Conservation (phyloP, 2,113 vertebrate species). For the Lasiurus cinereus region DNA sequence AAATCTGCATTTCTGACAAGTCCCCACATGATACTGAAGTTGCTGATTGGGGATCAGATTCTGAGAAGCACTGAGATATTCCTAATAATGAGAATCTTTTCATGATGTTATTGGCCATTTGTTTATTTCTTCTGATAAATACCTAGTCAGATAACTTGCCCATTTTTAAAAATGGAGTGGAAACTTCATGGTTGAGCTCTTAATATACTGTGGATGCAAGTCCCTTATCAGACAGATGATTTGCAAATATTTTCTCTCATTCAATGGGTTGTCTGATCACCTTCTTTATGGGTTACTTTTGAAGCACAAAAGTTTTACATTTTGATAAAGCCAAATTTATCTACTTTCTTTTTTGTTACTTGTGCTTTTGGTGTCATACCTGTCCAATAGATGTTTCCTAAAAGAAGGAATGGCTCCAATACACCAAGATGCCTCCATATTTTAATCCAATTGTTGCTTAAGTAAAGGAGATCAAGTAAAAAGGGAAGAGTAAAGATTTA, state of each 20-base stretch:
- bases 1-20: slow-evolving; percentile 20
- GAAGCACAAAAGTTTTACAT: not conserved
- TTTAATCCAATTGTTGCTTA: not conserved
- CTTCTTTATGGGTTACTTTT: not conserved
- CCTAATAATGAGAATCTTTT: not conserved
- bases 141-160: not conserved
- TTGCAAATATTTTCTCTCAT: slow-evolving; percentile 15
- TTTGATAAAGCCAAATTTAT: not conserved
- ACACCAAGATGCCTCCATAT: not conserved
- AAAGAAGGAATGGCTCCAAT: not conserved
- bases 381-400: not conserved
- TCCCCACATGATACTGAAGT: not conserved
- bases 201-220: not conserved
- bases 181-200: not conserved
- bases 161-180: not conserved
- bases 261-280: not conserved
- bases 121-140: not conserved
- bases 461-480: not conserved
- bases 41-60: not conserved
- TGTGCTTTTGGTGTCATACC: not conserved
- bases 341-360: not conserved
- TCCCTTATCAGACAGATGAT: not conserved
- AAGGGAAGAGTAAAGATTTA: not conserved
- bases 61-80: not conserved
- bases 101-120: not conserved